Evolutionary conservation across 2,113 vertebrate species (phyloP).

Genomic region (Pheucticus melanocephalus): DNA sequence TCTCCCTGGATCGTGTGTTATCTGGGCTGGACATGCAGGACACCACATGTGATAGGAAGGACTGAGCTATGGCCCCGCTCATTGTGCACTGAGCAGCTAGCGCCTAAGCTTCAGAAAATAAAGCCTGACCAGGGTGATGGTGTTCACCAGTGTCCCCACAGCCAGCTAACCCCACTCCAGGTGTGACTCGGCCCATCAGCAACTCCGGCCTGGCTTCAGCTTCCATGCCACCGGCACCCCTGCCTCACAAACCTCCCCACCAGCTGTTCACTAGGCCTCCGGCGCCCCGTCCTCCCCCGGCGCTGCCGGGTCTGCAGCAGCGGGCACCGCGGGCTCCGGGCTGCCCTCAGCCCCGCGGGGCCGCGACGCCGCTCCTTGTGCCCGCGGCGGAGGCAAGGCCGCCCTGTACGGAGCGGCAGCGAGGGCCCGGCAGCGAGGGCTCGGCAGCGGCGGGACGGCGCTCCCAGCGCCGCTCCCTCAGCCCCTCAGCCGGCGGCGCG

Average conservation of each 20-base stretch:
- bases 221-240: not conserved
- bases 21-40: rapidly evolving
- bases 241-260: no score
- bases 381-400: rapidly evolving
- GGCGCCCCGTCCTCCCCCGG: not conserved
- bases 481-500: not conserved
- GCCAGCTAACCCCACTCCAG: not conserved
- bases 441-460: rapidly evolving
- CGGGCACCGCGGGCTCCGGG: rapidly evolving
- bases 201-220: not conserved
- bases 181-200: rapidly evolving
- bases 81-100: no score
- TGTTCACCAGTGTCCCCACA: not conserved
- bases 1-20: rapidly evolving
- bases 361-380: rapidly evolving
- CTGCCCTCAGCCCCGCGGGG: not conserved
- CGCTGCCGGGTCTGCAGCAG: not conserved
- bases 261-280: rapidly evolving
- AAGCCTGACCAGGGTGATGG: rapidly evolving
- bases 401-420: rapidly evolving
- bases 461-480: not conserved
- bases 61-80: not conserved
- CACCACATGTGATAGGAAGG: rapidly evolving
- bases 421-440: no score
- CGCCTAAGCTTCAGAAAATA: rapidly evolving